Percentiles rank a stretch among this genome's conserved stretches.
Conservation (phyloP, 2,797 vertebrate genomes). For the Lagorchestes hirsutus region DNA sequence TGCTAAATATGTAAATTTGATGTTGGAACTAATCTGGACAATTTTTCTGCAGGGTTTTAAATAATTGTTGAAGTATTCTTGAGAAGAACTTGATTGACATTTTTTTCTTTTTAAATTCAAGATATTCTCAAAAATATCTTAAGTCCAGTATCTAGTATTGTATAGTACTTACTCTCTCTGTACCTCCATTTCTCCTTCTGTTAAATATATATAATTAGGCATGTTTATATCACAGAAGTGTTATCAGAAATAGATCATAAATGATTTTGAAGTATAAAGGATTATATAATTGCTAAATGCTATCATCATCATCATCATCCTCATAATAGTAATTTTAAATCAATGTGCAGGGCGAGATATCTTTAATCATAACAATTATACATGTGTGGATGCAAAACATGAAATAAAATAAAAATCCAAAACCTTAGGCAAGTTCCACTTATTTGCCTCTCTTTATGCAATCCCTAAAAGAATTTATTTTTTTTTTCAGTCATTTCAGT, state of each 20-base stretch:
- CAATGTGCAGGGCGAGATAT: slow-evolving; percentile 67
- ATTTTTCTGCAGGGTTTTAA: slow-evolving; percentile 33
- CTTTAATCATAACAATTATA: slow-evolving; percentile 75
- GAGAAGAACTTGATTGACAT: slow-evolving; percentile 3
- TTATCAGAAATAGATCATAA: slow-evolving; percentile 76
- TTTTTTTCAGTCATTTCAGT: background rate
- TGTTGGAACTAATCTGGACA: slow-evolving; percentile 11
- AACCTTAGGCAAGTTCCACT: slow-evolving; percentile 37
- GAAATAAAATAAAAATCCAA: slow-evolving; percentile 69
- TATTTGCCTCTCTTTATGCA: slow-evolving; percentile 7
- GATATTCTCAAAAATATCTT: background rate
- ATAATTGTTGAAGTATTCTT: background rate
- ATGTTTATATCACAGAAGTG: slow-evolving; percentile 62
- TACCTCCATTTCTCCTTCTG: slow-evolving; percentile 63
- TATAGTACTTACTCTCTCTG: background rate
- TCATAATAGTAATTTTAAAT: slow-evolving; percentile 81
- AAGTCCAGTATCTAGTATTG: background rate
- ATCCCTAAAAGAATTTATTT: background rate
- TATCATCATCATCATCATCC: slow-evolving; percentile 81
- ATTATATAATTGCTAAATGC: slow-evolving; percentile 79
- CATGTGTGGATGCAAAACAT: slow-evolving; percentile 59
- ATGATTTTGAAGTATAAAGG: slow-evolving; percentile 79
- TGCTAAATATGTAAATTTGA: slow-evolving; percentile 38
- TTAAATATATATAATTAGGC: slow-evolving; percentile 60
- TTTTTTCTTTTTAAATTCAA: background rate